phyloP scores from a whole-genome alignment of 2,113 vertebrate genomes.

The Triplophysa rosa region DNA sequence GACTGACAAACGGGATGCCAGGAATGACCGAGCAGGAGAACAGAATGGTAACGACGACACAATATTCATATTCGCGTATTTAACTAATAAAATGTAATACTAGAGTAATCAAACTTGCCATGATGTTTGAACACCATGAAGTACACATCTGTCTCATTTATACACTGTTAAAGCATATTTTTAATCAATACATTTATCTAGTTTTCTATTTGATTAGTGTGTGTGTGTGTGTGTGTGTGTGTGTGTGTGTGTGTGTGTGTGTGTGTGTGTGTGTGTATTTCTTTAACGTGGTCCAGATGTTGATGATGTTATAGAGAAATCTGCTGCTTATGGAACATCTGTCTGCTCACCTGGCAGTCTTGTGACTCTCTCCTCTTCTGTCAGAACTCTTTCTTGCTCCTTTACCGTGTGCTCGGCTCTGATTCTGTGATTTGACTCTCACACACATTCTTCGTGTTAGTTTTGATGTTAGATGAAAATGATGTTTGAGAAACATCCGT shows the following conservation, averaged over 20 bases:
- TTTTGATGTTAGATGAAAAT: background rate
- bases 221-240: constrained; percentile 35
- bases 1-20: constrained; percentile 61
- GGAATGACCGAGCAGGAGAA: constrained; percentile 58
- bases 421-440: constrained; percentile 2
- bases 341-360: constrained; percentile 65
- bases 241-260: constrained; percentile 39
- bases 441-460: background rate
- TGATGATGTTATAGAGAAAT: constrained; percentile 55
- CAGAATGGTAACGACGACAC: constrained; percentile 64
- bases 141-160: too few relatives aligned
- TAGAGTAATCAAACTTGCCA: background rate
- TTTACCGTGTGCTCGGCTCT: background rate
- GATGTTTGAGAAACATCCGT: background rate
- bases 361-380: constrained; percentile 1
- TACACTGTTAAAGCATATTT: too few relatives aligned
- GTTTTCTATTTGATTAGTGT: background rate
- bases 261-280: constrained; percentile 56
- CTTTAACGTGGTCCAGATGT: constrained; percentile 66
- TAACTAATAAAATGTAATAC: background rate
- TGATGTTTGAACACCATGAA: background rate
- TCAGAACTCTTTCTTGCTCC: background rate
- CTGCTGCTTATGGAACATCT: constrained; percentile 63
- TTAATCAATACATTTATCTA: too few relatives aligned
- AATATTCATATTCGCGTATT: too few relatives aligned